Evolutionary conservation across 2,888 invertebrate genomes (phyloP).

Genomic region (Callimorpha dominula): DNA sequence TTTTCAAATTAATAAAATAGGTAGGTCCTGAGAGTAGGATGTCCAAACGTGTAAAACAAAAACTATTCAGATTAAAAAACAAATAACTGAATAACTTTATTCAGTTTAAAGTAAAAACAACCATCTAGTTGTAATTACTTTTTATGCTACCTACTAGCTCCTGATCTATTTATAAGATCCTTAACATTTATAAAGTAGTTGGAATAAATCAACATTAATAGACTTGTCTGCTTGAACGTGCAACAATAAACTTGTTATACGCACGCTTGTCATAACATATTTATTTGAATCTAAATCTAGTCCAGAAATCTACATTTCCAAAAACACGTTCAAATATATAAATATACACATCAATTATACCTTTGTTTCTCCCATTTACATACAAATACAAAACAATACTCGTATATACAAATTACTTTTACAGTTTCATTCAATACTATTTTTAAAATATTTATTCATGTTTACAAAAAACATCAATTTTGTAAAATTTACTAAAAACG

Average conservation of each 20-base stretch:
- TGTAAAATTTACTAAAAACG: neutral
- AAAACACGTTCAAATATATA: neutral
- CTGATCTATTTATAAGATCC: constrained; percentile 28
- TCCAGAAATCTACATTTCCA: neutral
- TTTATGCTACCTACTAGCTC: neutral
- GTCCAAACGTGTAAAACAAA: too few species aligned
- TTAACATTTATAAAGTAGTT: constrained; percentile 42
- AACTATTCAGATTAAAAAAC: neutral
- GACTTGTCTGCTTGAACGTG: constrained; percentile 37
- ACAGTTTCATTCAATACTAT: too few species aligned
- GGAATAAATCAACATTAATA: constrained; percentile 50
- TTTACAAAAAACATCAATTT: too few species aligned
- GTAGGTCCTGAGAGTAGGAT: too few species aligned
- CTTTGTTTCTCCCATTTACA: neutral
- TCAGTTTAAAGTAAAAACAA: too few species aligned
- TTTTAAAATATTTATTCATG: too few species aligned
- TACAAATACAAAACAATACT: too few species aligned
- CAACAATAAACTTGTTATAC: constrained; percentile 35
- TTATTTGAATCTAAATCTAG: neutral
- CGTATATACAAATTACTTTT: too few species aligned
- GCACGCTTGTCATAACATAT: constrained; percentile 2
- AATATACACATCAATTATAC: too few species aligned
- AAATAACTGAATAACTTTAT: neutral
- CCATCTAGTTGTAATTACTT: neutral
- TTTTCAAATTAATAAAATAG: too few species aligned